Conservation (phyloP, 2,888 invertebrate genomes). For the Lycaena phlaeas region DNA sequence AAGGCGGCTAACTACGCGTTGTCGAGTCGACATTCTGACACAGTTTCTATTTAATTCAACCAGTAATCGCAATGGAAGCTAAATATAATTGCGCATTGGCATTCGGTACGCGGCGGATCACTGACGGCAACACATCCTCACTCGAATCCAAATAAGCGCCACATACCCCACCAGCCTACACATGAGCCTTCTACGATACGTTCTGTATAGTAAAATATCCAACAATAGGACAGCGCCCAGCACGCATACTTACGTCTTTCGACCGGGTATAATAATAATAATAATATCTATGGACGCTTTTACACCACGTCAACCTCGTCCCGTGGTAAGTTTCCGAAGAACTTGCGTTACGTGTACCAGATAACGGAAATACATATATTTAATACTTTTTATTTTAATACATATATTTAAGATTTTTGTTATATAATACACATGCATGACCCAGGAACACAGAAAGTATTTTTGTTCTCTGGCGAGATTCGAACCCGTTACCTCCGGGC, state of each 20-base stretch:
- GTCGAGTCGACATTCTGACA: conserved; percentile 32
- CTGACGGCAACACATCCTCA: conserved; percentile 37
- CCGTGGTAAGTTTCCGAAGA: too few relatives aligned
- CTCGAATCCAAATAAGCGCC: conserved; percentile 56
- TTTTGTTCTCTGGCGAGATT: too few relatives aligned
- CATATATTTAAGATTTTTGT: too few relatives aligned
- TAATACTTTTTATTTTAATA: too few relatives aligned
- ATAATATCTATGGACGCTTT: too few relatives aligned
- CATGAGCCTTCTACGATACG: conserved; percentile 50
- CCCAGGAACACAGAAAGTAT: too few relatives aligned
- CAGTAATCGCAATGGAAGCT: conserved; percentile 43
- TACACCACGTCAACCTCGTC: too few relatives aligned
- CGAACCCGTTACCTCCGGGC: too few relatives aligned
- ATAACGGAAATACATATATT: too few relatives aligned
- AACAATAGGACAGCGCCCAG: conserved; percentile 31
- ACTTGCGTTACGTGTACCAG: too few relatives aligned
- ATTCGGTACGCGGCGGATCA: conserved; percentile 41
- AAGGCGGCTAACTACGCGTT: conserved; percentile 12
- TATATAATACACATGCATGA: too few relatives aligned
- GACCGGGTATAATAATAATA: too few relatives aligned
- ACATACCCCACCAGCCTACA: conserved; percentile 46
- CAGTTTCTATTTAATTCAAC: conserved; percentile 47
- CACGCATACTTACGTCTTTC: conserved; percentile 24
- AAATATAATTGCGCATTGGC: conserved; percentile 58
- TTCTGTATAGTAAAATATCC: conserved; percentile 37